These are phyloP conservation scores for Dendrolimus kikuchii DNA, from an alignment of 1,140 invertebrate genomes.

Conservation along the genomic window DNA sequence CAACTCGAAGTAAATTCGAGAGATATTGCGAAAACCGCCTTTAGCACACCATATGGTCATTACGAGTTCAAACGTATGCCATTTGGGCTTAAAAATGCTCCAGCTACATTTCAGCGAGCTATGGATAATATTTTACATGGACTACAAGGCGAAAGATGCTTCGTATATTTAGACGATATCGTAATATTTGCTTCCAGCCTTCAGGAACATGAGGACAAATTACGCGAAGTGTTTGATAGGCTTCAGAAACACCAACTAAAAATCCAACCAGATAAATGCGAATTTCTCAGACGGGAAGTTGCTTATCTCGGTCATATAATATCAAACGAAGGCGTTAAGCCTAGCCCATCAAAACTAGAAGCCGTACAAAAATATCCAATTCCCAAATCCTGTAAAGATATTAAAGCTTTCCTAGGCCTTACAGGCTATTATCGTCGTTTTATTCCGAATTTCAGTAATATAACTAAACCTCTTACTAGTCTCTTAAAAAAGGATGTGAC, in stretches of 20 bases:
- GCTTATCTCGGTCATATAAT: slow-evolving; percentile 2
- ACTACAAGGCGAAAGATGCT: not conserved
- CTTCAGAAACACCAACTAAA: not conserved
- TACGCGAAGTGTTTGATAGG: not conserved
- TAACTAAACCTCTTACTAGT: slow-evolving; percentile 25
- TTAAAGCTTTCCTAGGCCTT: slow-evolving; percentile 41
- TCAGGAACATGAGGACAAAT: slow-evolving; percentile 1
- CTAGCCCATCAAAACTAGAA: not conserved
- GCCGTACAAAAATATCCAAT: not conserved
- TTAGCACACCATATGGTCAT: not conserved
- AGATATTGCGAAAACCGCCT: slow-evolving; percentile 2
- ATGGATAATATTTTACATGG: not conserved
- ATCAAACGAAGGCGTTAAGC: not conserved
- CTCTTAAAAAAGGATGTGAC: slow-evolving; percentile 2
- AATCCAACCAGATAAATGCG: slow-evolving; percentile 5
- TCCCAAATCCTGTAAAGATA: slow-evolving; percentile 23
- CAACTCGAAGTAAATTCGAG: not conserved
- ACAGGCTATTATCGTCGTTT: slow-evolving; percentile 40
- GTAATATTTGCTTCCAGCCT: not conserved
- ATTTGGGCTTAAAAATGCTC: slow-evolving; percentile 1
- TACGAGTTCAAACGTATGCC: not conserved
- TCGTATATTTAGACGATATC: slow-evolving; percentile 3
- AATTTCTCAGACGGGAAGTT: not conserved
- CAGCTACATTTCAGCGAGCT: not conserved
- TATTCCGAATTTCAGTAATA: slow-evolving; percentile 30